phyloP scores from a whole-genome alignment of 2,113 vertebrate species.

The Mystacornis crossleyi region DNA sequence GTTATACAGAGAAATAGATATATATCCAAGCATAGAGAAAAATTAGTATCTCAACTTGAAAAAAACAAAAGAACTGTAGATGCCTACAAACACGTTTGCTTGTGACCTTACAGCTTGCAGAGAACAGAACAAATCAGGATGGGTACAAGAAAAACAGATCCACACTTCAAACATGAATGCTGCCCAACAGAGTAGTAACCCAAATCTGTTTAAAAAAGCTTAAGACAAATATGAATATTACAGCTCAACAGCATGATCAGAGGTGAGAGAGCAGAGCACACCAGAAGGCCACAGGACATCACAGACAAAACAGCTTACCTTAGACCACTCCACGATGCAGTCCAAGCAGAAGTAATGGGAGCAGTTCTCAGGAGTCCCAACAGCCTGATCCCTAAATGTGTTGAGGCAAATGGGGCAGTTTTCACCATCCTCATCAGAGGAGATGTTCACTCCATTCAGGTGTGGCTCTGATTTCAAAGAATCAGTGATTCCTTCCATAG shows the following conservation, averaged over 20 bases:
- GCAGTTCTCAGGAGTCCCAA: conserved; percentile 94
- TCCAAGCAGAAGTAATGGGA: conserved; percentile 96
- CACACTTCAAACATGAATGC: not conserved
- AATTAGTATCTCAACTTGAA: not conserved
- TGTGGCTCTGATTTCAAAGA: conserved; percentile 25
- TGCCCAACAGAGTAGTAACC: not conserved
- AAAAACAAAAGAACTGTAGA: not conserved
- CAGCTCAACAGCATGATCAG: not conserved
- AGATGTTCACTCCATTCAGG: not conserved
- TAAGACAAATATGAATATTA: not conserved
- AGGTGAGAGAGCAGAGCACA: not conserved
- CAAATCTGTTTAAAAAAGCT: not conserved
- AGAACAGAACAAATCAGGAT: not conserved
- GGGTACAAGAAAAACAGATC: not conserved
- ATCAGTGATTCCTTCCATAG: not conserved
- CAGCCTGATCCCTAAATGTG: conserved; percentile 85
- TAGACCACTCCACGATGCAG: conserved; percentile 95
- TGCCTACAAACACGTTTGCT: not conserved
- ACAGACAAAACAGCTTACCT: conserved; percentile 74
- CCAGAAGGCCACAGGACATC: not conserved
- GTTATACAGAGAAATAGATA: not conserved
- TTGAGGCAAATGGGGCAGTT: conserved; percentile 97
- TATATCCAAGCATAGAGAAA: not conserved
- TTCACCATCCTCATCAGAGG: conserved; percentile 89
- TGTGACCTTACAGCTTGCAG: not conserved